phyloP scores from a whole-genome alignment of 2,888 invertebrate genomes.

The Neoaliturus tenellus region DNA sequence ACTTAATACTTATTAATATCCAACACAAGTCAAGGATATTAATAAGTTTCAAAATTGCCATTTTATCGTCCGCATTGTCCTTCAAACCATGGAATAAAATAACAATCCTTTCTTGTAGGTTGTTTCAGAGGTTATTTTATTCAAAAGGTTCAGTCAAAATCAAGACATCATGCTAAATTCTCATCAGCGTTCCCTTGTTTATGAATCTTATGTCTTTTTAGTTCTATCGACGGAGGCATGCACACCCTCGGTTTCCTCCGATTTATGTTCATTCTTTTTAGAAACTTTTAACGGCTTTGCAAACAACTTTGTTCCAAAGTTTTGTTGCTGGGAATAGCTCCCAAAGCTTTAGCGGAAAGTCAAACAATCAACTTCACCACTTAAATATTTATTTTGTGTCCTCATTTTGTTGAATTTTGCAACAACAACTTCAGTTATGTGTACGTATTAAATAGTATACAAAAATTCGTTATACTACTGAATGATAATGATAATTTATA shows the following conservation, averaged over 20 bases:
- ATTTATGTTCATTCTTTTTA: slow-evolving; percentile 3
- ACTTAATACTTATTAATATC: too few species aligned
- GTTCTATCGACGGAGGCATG: neutral
- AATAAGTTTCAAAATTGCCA: too few species aligned
- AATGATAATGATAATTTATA: too few species aligned
- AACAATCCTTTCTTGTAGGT: too few species aligned
- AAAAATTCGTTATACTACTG: neutral
- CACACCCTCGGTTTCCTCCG: neutral
- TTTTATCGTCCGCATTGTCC: too few species aligned
- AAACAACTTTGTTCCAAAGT: slow-evolving; percentile 30
- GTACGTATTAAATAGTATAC: neutral
- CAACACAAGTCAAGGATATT: too few species aligned
- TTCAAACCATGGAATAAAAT: too few species aligned
- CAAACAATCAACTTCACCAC: slow-evolving; percentile 24
- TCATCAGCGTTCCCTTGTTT: too few species aligned
- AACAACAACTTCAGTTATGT: neutral
- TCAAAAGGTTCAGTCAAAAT: too few species aligned
- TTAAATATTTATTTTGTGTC: neutral
- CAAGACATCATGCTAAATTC: too few species aligned
- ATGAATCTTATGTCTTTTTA: neutral
- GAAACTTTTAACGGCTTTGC: slow-evolving; percentile 46
- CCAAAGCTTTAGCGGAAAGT: slow-evolving; percentile 34
- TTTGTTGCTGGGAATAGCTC: slow-evolving; percentile 6
- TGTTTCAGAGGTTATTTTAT: too few species aligned
- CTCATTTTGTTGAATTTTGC: neutral